Conservation (phyloP, 1,140 invertebrate genomes). For the Eulimnadia texana region DNA sequence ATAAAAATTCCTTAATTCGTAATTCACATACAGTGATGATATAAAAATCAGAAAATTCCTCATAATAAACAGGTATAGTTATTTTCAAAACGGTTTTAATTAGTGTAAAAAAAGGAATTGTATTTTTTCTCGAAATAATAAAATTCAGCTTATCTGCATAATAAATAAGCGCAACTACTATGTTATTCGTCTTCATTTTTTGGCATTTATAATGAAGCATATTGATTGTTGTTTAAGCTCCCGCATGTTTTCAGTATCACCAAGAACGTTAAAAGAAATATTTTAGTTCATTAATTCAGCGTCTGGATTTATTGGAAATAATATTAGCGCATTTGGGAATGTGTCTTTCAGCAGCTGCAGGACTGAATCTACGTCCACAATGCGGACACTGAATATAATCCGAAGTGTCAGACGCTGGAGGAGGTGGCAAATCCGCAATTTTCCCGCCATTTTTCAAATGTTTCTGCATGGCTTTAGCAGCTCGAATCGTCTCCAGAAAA, state of each 20-base stretch:
- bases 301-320: slow-evolving; percentile 52
- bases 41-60: too few species aligned
- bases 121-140: neutral
- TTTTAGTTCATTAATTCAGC: neutral
- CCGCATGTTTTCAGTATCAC: too few species aligned
- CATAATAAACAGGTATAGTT: too few species aligned
- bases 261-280: too few species aligned
- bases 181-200: neutral
- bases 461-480: slow-evolving; percentile 72
- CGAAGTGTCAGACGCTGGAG: slow-evolving; percentile 46
- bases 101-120: neutral
- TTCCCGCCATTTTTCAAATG: slow-evolving; percentile 74
- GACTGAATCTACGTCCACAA: slow-evolving; percentile 72
- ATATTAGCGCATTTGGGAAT: slow-evolving; percentile 82
- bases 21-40: too few species aligned
- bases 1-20: neutral
- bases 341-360: slow-evolving; percentile 72
- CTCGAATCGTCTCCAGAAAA: slow-evolving; percentile 74
- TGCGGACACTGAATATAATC: slow-evolving; percentile 87
- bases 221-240: too few species aligned
- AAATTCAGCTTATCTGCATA: neutral
- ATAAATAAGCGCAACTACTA: neutral
- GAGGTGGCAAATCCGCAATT: slow-evolving; percentile 71
- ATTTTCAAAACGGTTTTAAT: slow-evolving; percentile 15
- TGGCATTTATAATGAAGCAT: too few species aligned